These are phyloP conservation scores for Orestias chungarensis DNA, from an alignment of 2,797 vertebrate genomes.

Conservation along the genomic window DNA sequence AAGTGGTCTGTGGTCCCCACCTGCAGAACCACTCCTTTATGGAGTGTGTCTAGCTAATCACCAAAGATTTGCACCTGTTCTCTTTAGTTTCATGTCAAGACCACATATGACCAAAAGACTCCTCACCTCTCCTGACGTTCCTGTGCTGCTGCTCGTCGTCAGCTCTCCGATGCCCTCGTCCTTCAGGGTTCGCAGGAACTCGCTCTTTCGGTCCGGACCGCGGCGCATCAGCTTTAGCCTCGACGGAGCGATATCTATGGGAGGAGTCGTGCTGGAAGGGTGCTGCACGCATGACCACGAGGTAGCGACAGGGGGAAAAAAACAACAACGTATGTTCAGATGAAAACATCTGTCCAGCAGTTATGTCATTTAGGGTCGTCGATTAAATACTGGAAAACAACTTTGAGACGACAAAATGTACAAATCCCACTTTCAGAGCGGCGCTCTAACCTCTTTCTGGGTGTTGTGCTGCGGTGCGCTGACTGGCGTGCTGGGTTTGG, in stretches of 20 bases:
- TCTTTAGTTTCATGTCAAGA: no score
- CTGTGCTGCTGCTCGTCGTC: conserved; percentile 90
- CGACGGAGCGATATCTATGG: conserved; percentile 93
- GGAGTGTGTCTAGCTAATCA: no score
- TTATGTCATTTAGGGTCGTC: no score
- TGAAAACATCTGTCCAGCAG: no score
- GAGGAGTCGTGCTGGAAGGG: conserved; percentile 95
- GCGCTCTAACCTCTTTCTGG: conserved; percentile 93
- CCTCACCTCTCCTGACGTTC: conserved; percentile 90
- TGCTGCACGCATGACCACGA: conserved; percentile 73
- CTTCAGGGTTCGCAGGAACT: conserved; percentile 95
- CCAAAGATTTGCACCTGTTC: background rate
- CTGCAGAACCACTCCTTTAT: no score
- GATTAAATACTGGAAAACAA: no score
- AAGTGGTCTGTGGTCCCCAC: no score
- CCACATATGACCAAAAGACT: background rate
- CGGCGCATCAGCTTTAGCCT: conserved; percentile 97
- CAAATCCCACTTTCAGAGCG: no score
- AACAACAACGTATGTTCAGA: no score
- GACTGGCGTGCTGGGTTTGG: conserved; percentile 91
- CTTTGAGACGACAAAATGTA: no score
- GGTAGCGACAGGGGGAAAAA: no score
- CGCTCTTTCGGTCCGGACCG: conserved; percentile 94
- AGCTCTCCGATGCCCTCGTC: conserved; percentile 93
- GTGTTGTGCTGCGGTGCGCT: conserved; percentile 87